Conservation (phyloP, 2,113 vertebrate species). For the Larimichthys crocea region DNA sequence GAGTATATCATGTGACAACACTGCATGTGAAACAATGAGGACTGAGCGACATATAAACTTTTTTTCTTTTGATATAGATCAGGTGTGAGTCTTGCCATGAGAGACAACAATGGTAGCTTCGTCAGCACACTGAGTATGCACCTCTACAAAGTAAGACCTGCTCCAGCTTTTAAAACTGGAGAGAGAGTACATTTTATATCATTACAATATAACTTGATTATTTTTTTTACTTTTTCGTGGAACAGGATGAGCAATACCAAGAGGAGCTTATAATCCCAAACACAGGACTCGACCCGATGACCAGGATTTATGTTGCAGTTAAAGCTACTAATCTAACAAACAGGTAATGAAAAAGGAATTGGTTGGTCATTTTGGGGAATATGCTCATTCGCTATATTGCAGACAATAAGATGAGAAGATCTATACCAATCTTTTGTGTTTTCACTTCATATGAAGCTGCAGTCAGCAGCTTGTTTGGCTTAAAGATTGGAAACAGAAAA, state of each 20-base stretch:
- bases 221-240: slow-evolving; percentile 2
- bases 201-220: not conserved
- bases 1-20: slow-evolving; percentile 57
- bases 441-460: too few species aligned
- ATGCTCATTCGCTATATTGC: not conserved
- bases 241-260: slow-evolving; percentile 46
- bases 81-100: slow-evolving; percentile 78
- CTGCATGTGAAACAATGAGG: not conserved
- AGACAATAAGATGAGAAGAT: not conserved
- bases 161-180: not conserved
- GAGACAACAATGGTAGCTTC: slow-evolving; percentile 83
- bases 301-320: slow-evolving; percentile 81
- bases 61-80: slow-evolving; percentile 66
- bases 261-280: slow-evolving; percentile 53
- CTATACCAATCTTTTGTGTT: too few species aligned
- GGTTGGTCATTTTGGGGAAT: not conserved
- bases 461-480: too few species aligned
- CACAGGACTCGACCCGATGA: slow-evolving; percentile 79
- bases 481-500: too few species aligned
- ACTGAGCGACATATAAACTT: not conserved
- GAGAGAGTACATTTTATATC: too few species aligned
- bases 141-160: slow-evolving; percentile 76
- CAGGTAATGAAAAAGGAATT: slow-evolving; percentile 59
- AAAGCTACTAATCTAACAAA: slow-evolving; percentile 79
- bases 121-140: slow-evolving; percentile 79